Evolutionary conservation across 1,140 invertebrate genomes (phyloP), one percentile per base, ranked within the genome.

Genomic region (Anastrepha ludens): DNA sequence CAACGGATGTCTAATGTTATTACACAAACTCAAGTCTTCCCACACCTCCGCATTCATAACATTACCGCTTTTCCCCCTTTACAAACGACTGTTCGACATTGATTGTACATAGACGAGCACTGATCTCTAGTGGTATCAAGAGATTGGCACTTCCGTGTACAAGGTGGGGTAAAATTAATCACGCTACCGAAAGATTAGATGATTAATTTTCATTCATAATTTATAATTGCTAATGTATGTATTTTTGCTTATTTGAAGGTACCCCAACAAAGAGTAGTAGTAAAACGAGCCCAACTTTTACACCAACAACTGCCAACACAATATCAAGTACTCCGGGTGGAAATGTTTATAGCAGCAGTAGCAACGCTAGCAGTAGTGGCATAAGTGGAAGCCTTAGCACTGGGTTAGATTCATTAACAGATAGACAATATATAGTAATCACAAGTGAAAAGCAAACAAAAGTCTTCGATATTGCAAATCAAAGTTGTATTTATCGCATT

Each of bases 391-490:
- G 93, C 90, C 92, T 90, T 89, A 92, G 89, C 93, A 93, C 90
- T 87, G 89, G 93, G 90, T 88, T 94, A 88, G 94, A 94, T 91
- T 95, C 94, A 89, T 93, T 93, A 94, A 92, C 95, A 88, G 98
- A 99, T 94, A 95, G 97, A 89, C 98, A 99, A 95, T 98, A 98
- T 94, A 97, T 98, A 81, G 97, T 98, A 20, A 95, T 99, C 88
- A 96, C 97, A 87, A 98, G 98, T 74, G 98, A 99, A 94, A 99
- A 99, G 93, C 98, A 99, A 94, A 98, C 98, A 86, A 95, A 98
- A 93, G 97, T 99, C 86, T 96, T 99, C 78, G 97, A 97, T 88
- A 95, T 99, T 90, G 98, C 98, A 88, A 98, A 98, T 87, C 98
- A 99, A 94, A 98, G 97, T 94, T 99, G 96, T 94, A 95, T 97